A percentile compares a stretch with the other conserved stretches of the same genome.
Evolutionary conservation across 2,888 invertebrate genomes (phyloP).

Genomic region (Ecdyonurus torrentis): DNA sequence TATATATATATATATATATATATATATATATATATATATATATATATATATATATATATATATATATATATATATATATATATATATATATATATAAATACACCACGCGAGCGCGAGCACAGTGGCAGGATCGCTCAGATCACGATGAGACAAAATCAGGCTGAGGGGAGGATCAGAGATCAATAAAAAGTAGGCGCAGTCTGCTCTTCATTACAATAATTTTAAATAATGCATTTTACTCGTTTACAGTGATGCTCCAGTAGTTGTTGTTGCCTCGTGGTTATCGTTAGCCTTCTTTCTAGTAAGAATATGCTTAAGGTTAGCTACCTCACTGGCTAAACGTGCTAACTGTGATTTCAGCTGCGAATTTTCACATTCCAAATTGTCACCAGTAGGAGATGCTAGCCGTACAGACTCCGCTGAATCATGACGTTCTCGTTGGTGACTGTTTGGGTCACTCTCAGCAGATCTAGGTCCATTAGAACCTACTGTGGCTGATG

Average conservation of each 20-base stretch:
- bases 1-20: too few species aligned
- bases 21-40: too few species aligned
- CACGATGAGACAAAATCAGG: too few species aligned
- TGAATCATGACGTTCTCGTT: conserved; percentile 12
- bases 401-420: conserved; percentile 39
- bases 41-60: too few species aligned
- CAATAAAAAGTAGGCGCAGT: not conserved
- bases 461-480: conserved; percentile 9
- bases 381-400: conserved; percentile 19
- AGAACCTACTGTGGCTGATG: conserved; percentile 23
- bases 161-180: not conserved
- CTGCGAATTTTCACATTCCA: conserved; percentile 34
- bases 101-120: too few species aligned
- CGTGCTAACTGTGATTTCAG: conserved; percentile 73
- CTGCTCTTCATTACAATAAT: too few species aligned
- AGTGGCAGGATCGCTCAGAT: too few species aligned
- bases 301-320: conserved; percentile 42
- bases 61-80: too few species aligned
- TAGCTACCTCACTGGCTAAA: conserved; percentile 80
- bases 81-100: too few species aligned
- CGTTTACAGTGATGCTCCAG: conserved; percentile 3
- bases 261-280: not conserved
- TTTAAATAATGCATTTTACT: not conserved
- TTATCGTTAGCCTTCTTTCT: conserved; percentile 14
- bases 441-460: conserved; percentile 15